Base-by-base conservation (phyloP, 2,797 vertebrate genomes). In the Myoxocephalus aenaeus region DNA sequence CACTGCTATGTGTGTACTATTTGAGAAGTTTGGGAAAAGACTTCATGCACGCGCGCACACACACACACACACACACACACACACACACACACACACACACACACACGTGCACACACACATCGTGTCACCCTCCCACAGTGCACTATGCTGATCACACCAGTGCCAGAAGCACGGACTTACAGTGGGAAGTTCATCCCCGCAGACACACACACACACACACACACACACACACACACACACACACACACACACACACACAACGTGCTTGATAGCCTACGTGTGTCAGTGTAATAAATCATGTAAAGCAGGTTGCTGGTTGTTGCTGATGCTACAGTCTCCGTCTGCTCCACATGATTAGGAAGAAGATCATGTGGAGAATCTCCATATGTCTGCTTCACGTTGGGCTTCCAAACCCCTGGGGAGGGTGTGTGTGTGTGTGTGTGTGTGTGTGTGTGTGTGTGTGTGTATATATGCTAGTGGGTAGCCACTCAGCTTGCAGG, bases 281-380 rank as follows among this genome's bases (percentile, higher is more conserved):
- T 82, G 83, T 85, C 84, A 77, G 89, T 85, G 86, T 86, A 91
- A 92, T 93, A 93, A 94, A 92, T 94, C 93, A 93, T 90, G 88
- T 90, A 93, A 94, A 94, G 90, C 92, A 92, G 91, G 88, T 87
- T 89, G 83, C 90, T 79, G 90, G 84, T 88, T 88, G 91, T 83
- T 93, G 91, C 91, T 92, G 92, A 92, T 89, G 85, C 87, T 87
- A 90, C 90, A 91, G 74, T 91, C 91, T 92, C 87, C 51, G 85
- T 92, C 87, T 87, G 89, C 89, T 92, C 86, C 92, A 90, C 90
- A 92, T 93, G 91, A 93, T 93, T 92, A 92, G 91, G 90, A 82
- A 90, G 86, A 90, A 75, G 82, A 88, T 93, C 86, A 89, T 92
- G 92, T 92, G 90, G 90, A 89, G 90, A 90, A 93, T 93, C 89